phyloP scores from a whole-genome alignment of 2,888 invertebrate species.

The Callyntrura sp. region DNA sequence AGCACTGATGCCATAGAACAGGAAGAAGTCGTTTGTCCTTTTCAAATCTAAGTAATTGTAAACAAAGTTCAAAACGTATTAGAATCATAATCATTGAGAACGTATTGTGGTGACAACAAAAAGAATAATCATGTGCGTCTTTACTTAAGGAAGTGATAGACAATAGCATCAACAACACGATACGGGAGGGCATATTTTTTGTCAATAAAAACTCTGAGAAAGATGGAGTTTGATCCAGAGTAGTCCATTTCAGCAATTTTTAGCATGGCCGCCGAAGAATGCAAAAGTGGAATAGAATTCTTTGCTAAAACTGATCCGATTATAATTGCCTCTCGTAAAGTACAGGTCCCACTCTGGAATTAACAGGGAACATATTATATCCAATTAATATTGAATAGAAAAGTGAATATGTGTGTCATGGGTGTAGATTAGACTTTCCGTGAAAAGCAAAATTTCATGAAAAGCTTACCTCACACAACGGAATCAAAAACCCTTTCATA shows the following conservation, averaged over 20 bases:
- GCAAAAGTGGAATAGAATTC: constrained; percentile 96
- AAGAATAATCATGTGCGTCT: constrained; percentile 13
- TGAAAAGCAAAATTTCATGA: too few species aligned
- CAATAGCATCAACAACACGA: constrained; percentile 96
- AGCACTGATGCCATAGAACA: constrained; percentile 98
- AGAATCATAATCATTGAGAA: too few species aligned
- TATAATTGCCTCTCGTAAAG: constrained; percentile 97
- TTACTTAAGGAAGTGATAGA: constrained; percentile 97
- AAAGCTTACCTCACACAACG: constrained; percentile 87
- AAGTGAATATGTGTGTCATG: too few species aligned
- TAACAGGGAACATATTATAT: background rate
- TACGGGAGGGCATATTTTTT: constrained; percentile 99
- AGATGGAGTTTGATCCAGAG: constrained; percentile 97
- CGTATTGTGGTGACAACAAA: too few species aligned
- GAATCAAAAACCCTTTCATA: constrained; percentile 94
- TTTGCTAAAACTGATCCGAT: constrained; percentile 96
- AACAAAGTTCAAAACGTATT: background rate
- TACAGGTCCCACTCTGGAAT: constrained; percentile 94
- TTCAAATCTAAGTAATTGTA: constrained; percentile 89
- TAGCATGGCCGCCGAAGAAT: constrained; percentile 97
- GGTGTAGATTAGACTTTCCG: too few species aligned
- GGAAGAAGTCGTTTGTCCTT: constrained; percentile 94
- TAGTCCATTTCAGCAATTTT: constrained; percentile 99
- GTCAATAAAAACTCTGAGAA: constrained; percentile 96
- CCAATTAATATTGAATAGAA: too few species aligned